Conservation (phyloP, 2,113 vertebrate species). For the Chrysemys picta region DNA sequence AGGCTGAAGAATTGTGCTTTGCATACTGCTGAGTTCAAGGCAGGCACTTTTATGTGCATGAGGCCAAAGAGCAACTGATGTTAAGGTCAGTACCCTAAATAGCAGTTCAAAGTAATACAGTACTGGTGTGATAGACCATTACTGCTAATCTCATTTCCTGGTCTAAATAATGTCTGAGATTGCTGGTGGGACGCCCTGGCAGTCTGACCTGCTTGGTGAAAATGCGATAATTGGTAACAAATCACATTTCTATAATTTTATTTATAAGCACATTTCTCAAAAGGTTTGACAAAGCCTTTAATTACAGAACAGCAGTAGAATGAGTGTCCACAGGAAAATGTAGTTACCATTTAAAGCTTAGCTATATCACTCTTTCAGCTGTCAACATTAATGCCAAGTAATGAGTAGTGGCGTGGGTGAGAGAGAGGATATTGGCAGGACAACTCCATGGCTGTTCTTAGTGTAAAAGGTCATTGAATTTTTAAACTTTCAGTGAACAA, state of each 20-base stretch:
- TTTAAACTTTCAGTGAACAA: conserved; percentile 33
- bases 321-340: conserved; percentile 13
- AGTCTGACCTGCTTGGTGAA: conserved; percentile 32
- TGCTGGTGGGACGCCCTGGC: conserved; percentile 11
- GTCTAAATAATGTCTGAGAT: neutral
- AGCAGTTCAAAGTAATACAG: conserved; percentile 24
- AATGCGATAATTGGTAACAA: conserved; percentile 44
- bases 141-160: conserved; percentile 44
- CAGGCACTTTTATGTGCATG: neutral
- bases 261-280: conserved; percentile 20
- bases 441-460: neutral
- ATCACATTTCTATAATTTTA: neutral
- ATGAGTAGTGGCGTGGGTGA: neutral
- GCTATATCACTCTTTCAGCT: conserved; percentile 30
- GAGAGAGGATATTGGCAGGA: conserved; percentile 42
- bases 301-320: conserved; percentile 18
- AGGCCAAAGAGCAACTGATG: conserved; percentile 25
- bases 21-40: neutral
- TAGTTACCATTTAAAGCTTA: conserved; percentile 30
- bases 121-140: conserved; percentile 4
- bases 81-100: conserved; percentile 39
- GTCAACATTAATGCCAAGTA: conserved; percentile 10
- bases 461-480: conserved; percentile 46
- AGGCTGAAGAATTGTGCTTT: conserved; percentile 9
- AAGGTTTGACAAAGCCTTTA: conserved; percentile 30